Percentiles rank a stretch among this genome's conserved stretches.
These are phyloP conservation scores for Suricata suricatta DNA, from an alignment of 2,113 vertebrate genomes.

Conservation along the genomic window DNA sequence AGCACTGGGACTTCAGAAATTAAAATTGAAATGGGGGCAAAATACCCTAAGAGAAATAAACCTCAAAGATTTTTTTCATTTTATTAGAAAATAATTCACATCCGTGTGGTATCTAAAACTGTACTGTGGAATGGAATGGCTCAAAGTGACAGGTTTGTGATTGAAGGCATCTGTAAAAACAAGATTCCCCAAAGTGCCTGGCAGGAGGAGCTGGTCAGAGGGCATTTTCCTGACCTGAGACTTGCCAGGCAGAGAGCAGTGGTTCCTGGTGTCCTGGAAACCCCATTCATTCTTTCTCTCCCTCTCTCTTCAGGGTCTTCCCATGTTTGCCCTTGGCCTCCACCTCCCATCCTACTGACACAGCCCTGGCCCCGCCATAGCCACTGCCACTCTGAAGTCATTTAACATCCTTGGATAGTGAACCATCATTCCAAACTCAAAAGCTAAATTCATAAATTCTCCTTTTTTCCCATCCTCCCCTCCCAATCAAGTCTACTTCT, in stretches of 20 bases:
- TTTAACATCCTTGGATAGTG: not conserved
- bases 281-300: not conserved
- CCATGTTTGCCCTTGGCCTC: not conserved
- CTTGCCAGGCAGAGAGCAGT: not conserved
- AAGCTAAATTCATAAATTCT: not conserved
- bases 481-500: not conserved
- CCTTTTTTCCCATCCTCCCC: not conserved
- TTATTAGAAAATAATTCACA: constrained; percentile 18
- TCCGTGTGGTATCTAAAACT: not conserved
- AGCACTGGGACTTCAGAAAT: not conserved
- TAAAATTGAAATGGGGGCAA: not conserved
- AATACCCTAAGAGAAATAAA: not conserved
- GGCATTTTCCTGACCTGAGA: not conserved
- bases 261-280: not conserved
- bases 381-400: not conserved
- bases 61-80: not conserved
- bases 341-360: too few relatives aligned
- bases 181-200: not conserved
- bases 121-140: not conserved
- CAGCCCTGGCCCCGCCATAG: not conserved
- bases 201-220: not conserved
- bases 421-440: not conserved
- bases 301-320: not conserved
- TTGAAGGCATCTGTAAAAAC: not conserved
- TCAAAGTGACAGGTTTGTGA: not conserved